A percentile compares a stretch with the other conserved stretches of the same genome.
phyloP scores from a whole-genome alignment of 2,797 vertebrate genomes.

The Trachurus trachurus region DNA sequence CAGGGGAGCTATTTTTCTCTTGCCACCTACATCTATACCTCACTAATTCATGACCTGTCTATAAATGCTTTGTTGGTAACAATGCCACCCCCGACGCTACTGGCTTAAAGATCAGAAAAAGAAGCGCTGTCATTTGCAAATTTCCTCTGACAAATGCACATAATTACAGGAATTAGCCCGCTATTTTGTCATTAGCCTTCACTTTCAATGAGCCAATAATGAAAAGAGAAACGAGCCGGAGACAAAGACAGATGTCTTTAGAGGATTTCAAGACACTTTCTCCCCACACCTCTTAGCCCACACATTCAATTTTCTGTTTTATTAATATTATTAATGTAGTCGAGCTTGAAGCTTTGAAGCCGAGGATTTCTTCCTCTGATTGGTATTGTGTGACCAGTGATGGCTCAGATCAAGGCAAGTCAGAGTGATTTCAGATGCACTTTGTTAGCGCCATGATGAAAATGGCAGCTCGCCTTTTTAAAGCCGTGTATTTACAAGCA shows the following conservation, averaged over 20 bases:
- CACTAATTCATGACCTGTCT: conserved; percentile 76
- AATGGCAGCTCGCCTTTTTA: conserved; percentile 87
- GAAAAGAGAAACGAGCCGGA: conserved; percentile 82
- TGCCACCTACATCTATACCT: conserved; percentile 65
- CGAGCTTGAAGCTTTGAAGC: conserved; percentile 76
- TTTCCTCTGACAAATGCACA: conserved; percentile 83
- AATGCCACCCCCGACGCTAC: conserved; percentile 75
- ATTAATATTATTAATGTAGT: conserved; percentile 89
- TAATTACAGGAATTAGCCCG: conserved; percentile 89
- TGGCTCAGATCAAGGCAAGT: conserved; percentile 82
- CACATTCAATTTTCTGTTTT: conserved; percentile 81
- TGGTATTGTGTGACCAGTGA: conserved; percentile 86
- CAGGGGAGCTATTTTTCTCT: conserved; percentile 58
- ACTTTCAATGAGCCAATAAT: conserved; percentile 84
- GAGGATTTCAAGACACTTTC: conserved; percentile 80
- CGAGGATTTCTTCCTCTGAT: conserved; percentile 79
- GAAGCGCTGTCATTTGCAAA: conserved; percentile 80
- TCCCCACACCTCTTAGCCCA: conserved; percentile 71
- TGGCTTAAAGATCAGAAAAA: conserved; percentile 72
- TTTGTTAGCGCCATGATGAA: conserved; percentile 85
- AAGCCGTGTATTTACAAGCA: conserved; percentile 81
- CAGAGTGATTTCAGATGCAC: conserved; percentile 85
- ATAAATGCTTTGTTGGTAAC: conserved; percentile 66
- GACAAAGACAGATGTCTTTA: conserved; percentile 84
- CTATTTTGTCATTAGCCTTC: conserved; percentile 88